These are phyloP conservation scores for Odontesthes bonariensis DNA, from an alignment of 2,113 vertebrate genomes.

Conservation along the genomic window DNA sequence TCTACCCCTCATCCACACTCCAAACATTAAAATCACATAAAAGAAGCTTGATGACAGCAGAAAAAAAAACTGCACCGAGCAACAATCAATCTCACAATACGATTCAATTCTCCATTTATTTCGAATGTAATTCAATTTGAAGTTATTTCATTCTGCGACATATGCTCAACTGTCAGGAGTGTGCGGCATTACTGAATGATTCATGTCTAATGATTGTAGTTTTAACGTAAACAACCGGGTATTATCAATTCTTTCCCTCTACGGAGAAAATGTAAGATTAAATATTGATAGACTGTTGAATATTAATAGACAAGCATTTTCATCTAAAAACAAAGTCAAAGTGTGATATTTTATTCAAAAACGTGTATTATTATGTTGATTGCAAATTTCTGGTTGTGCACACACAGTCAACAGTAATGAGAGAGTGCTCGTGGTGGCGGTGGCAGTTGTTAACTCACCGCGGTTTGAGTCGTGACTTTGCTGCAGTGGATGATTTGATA, in stretches of 20 bases:
- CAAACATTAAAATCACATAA: slow-evolving; percentile 1
- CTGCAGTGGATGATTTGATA: slow-evolving; percentile 34
- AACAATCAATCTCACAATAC: background rate
- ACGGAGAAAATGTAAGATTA: background rate
- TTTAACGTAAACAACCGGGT: slow-evolving; percentile 1
- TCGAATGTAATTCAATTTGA: background rate
- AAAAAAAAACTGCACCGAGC: background rate
- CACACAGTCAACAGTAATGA: slow-evolving; percentile 36
- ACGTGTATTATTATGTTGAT: slow-evolving; percentile 28
- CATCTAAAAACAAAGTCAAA: slow-evolving; percentile 29
- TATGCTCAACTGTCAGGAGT: background rate
- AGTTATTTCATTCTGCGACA: background rate
- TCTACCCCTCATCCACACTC: background rate
- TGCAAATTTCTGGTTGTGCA: slow-evolving; percentile 30
- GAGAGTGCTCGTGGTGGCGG: background rate
- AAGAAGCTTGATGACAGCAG: slow-evolving; percentile 1
- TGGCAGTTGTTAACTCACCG: slow-evolving; percentile 35
- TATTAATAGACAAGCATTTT: slow-evolving; percentile 14
- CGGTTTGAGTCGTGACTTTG: slow-evolving; percentile 12
- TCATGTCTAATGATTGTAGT: background rate
- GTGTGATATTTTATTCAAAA: slow-evolving; percentile 33
- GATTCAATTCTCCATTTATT: slow-evolving; percentile 1
- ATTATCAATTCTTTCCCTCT: background rate
- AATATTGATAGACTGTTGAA: background rate
- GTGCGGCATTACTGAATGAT: background rate